Conservation (phyloP, 2,113 vertebrate genomes). For the Campylomormyrus numenius region DNA sequence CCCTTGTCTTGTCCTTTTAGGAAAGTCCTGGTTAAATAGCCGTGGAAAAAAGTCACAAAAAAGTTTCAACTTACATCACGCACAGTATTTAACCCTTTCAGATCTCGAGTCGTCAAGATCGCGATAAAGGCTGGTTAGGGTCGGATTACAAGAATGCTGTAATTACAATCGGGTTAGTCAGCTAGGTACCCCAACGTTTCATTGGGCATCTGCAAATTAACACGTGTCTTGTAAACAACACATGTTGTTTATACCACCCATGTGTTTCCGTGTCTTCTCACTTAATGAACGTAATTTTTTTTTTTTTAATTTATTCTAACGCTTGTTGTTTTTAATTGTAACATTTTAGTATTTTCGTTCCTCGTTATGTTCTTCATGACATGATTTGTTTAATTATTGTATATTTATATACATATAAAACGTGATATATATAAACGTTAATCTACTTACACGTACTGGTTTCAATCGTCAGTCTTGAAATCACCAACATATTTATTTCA, state of each 20-base stretch:
- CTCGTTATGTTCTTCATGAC: not conserved
- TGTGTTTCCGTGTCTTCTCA: not conserved
- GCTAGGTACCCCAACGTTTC: not conserved
- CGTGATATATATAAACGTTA: not conserved
- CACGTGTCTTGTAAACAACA: not conserved
- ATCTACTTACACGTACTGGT: not conserved
- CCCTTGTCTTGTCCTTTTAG: conserved; percentile 36
- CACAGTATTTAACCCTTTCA: conserved; percentile 53
- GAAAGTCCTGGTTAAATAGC: conserved; percentile 47
- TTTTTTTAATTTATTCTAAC: not conserved
- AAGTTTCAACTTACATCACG: conserved; percentile 47
- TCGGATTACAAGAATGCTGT: not conserved
- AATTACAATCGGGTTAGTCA: conserved; percentile 3
- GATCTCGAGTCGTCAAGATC: conserved; percentile 19
- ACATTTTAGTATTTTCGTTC: not conserved
- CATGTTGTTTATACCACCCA: not conserved
- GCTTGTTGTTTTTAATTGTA: not conserved
- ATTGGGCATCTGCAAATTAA: conserved; percentile 18
- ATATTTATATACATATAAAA: not conserved
- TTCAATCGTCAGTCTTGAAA: not conserved
- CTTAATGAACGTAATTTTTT: not conserved
- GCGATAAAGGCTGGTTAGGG: conserved; percentile 18
- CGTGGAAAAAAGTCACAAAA: conserved; percentile 49
- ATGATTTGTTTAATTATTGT: not conserved
- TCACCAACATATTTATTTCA: not conserved